Evolutionary conservation across 53 echinoderm and acorn worm genomes (phyloP).

Genomic region (Zoroaster sp.): DNA sequence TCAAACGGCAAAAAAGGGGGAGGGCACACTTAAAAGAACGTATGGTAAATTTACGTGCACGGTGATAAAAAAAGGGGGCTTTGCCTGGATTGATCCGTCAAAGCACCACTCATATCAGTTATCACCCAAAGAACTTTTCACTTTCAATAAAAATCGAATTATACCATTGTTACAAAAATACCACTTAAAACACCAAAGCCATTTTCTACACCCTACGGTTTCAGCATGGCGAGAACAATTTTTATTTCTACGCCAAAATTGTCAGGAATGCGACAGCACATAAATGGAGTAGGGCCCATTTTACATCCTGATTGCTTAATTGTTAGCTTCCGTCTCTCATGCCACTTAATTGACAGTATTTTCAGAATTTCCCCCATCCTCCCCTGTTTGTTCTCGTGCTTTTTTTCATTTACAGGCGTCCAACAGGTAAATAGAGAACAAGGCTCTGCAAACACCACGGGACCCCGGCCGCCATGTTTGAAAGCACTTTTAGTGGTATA

Average conservation of each 20-base stretch:
- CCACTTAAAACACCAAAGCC: too few relatives aligned
- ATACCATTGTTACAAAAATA: too few relatives aligned
- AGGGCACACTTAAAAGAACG: too few relatives aligned
- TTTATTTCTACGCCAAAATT: background rate
- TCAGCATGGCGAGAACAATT: too few relatives aligned
- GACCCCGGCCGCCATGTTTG: constrained; percentile 26
- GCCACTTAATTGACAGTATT: background rate
- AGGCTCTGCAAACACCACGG: constrained; percentile 7
- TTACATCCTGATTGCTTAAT: background rate
- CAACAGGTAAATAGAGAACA: background rate
- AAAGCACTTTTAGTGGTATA: constrained; percentile 16
- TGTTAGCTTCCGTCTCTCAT: background rate
- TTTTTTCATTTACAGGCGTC: background rate
- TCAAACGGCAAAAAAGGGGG: too few relatives aligned
- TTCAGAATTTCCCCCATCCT: background rate
- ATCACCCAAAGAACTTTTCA: too few relatives aligned
- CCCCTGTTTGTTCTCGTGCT: background rate
- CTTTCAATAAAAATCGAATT: too few relatives aligned
- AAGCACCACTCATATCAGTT: too few relatives aligned
- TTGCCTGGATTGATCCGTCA: too few relatives aligned
- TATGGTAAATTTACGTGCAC: too few relatives aligned
- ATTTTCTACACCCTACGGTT: too few relatives aligned
- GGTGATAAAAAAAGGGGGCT: background rate
- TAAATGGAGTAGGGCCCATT: background rate
- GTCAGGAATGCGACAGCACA: background rate